Percentiles rank a stretch among this genome's conserved stretches.
Conservation (phyloP, 1,140 invertebrate species). For the Drosophila teissieri region DNA sequence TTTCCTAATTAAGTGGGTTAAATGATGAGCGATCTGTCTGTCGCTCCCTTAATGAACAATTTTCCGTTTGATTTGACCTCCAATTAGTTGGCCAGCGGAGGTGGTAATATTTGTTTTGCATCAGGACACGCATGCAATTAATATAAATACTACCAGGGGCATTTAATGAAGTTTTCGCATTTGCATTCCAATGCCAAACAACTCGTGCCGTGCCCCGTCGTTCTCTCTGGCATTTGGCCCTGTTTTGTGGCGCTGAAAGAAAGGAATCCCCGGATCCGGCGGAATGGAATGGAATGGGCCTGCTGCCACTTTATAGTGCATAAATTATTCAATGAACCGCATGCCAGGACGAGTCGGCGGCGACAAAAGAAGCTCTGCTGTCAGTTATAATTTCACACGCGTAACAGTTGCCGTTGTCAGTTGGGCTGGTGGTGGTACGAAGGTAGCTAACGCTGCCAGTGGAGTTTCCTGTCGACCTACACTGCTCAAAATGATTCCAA, state of each 20-base stretch:
- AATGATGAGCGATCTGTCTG: constrained; percentile 18
- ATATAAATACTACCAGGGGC: constrained; percentile 33
- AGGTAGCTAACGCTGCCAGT: constrained; percentile 3
- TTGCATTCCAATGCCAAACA: constrained; percentile 29
- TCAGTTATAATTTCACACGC: constrained; percentile 74
- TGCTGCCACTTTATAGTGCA: constrained; percentile 65
- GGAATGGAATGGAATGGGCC: not conserved
- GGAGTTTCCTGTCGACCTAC: constrained; percentile 11
- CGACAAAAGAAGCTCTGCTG: constrained; percentile 66
- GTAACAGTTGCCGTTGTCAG: constrained; percentile 49
- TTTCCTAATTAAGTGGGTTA: constrained; percentile 38
- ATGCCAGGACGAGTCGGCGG: constrained; percentile 62
- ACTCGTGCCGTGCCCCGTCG: constrained; percentile 7
- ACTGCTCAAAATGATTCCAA: not conserved
- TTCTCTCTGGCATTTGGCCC: constrained; percentile 20
- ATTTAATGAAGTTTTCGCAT: constrained; percentile 34
- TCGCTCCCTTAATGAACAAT: constrained; percentile 33
- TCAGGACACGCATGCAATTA: constrained; percentile 21
- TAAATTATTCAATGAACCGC: constrained; percentile 79
- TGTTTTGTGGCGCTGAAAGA: constrained; percentile 2
- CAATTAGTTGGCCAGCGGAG: constrained; percentile 32
- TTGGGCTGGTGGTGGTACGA: not conserved
- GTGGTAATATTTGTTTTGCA: constrained; percentile 16
- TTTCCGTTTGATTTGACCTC: constrained; percentile 33
- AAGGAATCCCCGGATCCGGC: not conserved